Conservation (phyloP, 2,113 vertebrate species). For the Abramis brama region DNA sequence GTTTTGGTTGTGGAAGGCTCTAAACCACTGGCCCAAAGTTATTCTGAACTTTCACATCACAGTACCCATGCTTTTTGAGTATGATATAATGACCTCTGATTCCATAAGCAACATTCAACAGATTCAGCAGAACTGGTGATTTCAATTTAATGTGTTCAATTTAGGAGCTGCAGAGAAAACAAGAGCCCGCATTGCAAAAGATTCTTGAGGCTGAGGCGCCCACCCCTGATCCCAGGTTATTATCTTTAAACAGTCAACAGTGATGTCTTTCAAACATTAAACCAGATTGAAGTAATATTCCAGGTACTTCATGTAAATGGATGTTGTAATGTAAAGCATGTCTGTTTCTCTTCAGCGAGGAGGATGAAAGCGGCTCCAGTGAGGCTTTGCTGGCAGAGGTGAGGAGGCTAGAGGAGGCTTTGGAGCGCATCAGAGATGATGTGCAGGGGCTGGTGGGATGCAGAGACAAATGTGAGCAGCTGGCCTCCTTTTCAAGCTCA, state of each 20-base stretch:
- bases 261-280: background rate
- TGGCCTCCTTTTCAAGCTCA: slow-evolving; percentile 60
- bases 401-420: slow-evolving; percentile 73
- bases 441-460: slow-evolving; percentile 62
- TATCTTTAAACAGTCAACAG: background rate
- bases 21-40: background rate
- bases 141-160: slow-evolving; percentile 49
- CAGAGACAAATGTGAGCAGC: slow-evolving; percentile 69
- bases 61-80: background rate
- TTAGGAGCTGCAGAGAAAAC: slow-evolving; percentile 66
- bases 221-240: slow-evolving; percentile 72
- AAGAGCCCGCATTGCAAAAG: slow-evolving; percentile 34
- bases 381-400: slow-evolving; percentile 74
- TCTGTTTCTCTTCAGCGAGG: slow-evolving; percentile 53
- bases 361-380: slow-evolving; percentile 64
- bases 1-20: background rate
- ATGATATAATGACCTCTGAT: background rate
- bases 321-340: background rate
- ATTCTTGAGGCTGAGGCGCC: slow-evolving; percentile 45
- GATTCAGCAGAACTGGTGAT: background rate
- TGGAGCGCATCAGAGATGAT: slow-evolving; percentile 73
- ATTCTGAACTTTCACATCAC: background rate
- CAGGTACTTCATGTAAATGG: too few relatives aligned
- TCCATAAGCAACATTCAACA: background rate
- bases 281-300: background rate